Base-by-base conservation (phyloP, 2,888 invertebrate genomes). In the Papilio gigon region DNA sequence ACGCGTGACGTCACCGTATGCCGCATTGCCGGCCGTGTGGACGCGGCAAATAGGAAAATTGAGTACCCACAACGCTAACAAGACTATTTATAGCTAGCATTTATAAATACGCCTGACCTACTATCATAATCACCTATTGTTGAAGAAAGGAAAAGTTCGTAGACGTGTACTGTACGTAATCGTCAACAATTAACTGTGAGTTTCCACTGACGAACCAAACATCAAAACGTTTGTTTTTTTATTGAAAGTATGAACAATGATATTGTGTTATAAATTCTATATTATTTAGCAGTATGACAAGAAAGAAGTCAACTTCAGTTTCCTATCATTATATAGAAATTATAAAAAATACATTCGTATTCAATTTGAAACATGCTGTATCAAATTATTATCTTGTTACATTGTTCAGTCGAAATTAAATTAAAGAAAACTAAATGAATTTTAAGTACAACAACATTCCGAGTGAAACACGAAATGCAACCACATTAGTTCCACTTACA, bases 21-120 rank as follows among this genome's bases (percentile, higher is more conserved):
- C 56, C 68, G 63, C 68, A 68, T 65, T 65, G 68, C 60, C 68
- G 68, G 40, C 64, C 62, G 35, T 53, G 20, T 25, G 53, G 64
- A 60, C 47, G 60, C 68, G 65, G 65, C 40, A 65, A 68, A 65
- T 60, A 60, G 65, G 53, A 61, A 60, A 60, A 69, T 60, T 65
- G 59, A 68, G 59, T 63, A 65, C 60, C 40, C 35, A 65, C 42
- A 33, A 20, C 37, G 53, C 60, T 65, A 65, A 69, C 68, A 61
- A 69, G 64, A 22, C 68, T 65, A 69, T 65, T 69, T 69, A 69
- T 61, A 64, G 22, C 20, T 64, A n/a, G 37, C 59, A 50, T 65
- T 60, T 58, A 63, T 67, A 63, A 67, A 68, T 64, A 64, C 27
- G 53, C 8, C 40, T 67, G 63, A 58, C 64, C 68, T 68, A 47